Base-by-base conservation (phyloP, 2,797 vertebrate genomes). In the Petrocephalus sullivani region DNA sequence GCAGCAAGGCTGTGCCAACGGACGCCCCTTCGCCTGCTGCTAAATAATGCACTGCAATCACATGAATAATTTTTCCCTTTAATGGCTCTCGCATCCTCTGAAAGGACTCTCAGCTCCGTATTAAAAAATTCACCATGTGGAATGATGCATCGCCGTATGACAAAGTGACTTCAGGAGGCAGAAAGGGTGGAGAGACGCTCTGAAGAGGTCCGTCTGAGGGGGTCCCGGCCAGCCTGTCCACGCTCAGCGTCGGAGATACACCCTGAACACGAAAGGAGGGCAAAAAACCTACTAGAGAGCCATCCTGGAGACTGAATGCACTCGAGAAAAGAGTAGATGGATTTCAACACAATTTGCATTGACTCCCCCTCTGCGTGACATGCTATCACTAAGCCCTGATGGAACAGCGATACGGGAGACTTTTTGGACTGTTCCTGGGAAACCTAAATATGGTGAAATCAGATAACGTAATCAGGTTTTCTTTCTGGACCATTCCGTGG, bases 11-110 rank as follows among this genome's bases (percentile, higher is more conserved):
- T 90, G 89, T 58, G 90, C 92, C 88, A 91, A 91, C 91, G 92
- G 91, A 94, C 93, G 94, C 93, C 92, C 94, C 93, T 93, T 95
- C 94, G 95, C 95, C 95, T 95, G 92, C 90, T 56, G 16, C 92
- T 96, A 94, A 96, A 96, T 96, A 96, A 96, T 96, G 94, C 91
- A 96, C 88, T 88, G 84, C 91, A 94, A 93, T 95, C 94, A 93
- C 94, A 96, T 96, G 94, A 96, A 96, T 96, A 94, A 95, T 96
- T 96, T 90, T 96, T 94, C 91, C 91, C 92, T 91, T 92, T 95
- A 95, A 96, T 96, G 96, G 95, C 95, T 95, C 94, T 94, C 95
- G 94, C 94, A 95, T 96, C 94, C 95, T 95, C 93, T 93, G 94
- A 96, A 95, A 96, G 94, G 94, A 95, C 94, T 96, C 95, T 92